Conservation (phyloP, 2,113 vertebrate species). For the Triplophysa rosa region DNA sequence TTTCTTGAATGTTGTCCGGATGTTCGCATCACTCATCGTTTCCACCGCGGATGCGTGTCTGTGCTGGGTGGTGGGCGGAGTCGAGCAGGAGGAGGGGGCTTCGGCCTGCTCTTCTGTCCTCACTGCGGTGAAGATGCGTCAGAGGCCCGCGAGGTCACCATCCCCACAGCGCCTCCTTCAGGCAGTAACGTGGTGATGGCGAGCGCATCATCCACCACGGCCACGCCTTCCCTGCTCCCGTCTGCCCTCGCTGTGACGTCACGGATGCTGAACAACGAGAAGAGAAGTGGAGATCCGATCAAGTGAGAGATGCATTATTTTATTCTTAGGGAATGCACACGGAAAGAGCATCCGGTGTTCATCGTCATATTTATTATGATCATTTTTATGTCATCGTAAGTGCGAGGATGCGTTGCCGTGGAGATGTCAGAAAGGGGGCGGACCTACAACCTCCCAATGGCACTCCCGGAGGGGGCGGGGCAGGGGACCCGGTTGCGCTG, state of each 20-base stretch:
- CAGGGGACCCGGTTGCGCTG: constrained; percentile 50
- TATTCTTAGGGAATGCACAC: too few species aligned
- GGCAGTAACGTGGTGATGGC: constrained; percentile 76
- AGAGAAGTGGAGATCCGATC: constrained; percentile 70
- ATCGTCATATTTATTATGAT: too few species aligned
- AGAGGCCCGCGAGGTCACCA: constrained; percentile 86
- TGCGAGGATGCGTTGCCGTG: constrained; percentile 83
- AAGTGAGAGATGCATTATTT: constrained; percentile 60
- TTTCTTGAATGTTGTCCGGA: constrained; percentile 91
- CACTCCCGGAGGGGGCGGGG: constrained; percentile 40
- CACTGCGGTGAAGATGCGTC: constrained; percentile 92
- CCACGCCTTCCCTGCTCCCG: constrained; percentile 61
- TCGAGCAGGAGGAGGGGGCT: constrained; percentile 58
- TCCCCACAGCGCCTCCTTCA: constrained; percentile 71
- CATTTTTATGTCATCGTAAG: constrained; percentile 57
- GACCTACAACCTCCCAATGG: constrained; percentile 61
- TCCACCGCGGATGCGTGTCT: constrained; percentile 88
- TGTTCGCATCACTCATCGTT: constrained; percentile 87
- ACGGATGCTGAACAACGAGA: constrained; percentile 61
- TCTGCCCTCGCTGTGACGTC: constrained; percentile 62
- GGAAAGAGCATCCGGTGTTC: too few species aligned
- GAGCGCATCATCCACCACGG: constrained; percentile 71
- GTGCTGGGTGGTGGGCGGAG: constrained; percentile 77
- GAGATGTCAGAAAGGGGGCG: constrained; percentile 68
- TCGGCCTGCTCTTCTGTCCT: constrained; percentile 88